A percentile compares a stretch with the other conserved stretches of the same genome.
Conservation (phyloP, 2,888 invertebrate species). For the Plebejus melissa region DNA sequence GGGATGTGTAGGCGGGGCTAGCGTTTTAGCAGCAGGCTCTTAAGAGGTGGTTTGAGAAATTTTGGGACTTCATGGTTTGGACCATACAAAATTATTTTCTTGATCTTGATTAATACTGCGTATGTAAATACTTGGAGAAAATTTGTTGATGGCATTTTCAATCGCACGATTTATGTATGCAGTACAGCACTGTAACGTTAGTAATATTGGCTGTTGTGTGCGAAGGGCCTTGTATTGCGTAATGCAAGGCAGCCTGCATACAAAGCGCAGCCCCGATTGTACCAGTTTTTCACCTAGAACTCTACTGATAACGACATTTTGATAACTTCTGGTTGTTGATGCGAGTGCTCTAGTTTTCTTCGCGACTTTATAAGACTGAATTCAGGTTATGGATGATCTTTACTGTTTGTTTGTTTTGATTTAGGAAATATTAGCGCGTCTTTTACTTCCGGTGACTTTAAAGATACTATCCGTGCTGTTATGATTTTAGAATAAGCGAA, state of each 20-base stretch:
- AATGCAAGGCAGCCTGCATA: neutral
- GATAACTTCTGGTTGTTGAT: neutral
- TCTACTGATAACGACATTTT: conserved; percentile 1
- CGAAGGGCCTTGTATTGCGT: neutral
- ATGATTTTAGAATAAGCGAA: neutral
- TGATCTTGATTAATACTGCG: no score
- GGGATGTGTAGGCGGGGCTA: no score
- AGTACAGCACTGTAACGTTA: neutral
- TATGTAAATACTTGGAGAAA: neutral
- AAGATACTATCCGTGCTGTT: neutral
- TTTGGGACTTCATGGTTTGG: no score
- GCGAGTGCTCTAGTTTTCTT: neutral
- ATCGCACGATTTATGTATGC: neutral
- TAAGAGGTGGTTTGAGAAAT: no score
- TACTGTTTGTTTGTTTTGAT: neutral
- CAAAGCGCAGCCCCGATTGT: neutral
- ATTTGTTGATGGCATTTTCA: neutral
- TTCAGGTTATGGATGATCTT: neutral
- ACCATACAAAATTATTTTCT: no score
- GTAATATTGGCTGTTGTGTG: neutral
- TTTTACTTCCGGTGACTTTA: neutral
- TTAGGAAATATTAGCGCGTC: neutral
- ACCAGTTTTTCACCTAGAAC: conserved; percentile 6
- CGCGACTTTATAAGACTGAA: neutral
- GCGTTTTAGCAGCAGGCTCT: no score